These are phyloP conservation scores for Actenoides hombroni DNA, from an alignment of 2,113 vertebrate species.

Conservation along the genomic window DNA sequence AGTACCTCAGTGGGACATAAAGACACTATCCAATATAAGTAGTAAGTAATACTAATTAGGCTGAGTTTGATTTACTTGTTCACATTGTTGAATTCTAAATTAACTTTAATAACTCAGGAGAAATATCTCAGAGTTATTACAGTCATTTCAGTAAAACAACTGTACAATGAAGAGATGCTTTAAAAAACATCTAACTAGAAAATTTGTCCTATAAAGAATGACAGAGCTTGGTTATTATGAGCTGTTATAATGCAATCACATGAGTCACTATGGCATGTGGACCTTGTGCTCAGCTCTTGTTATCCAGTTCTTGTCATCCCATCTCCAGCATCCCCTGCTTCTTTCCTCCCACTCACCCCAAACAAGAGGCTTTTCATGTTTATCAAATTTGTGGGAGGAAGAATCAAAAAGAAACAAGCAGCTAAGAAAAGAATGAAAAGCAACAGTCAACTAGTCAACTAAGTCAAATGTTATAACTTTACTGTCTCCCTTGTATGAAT, in stretches of 20 bases:
- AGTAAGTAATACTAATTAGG: slow-evolving; percentile 51
- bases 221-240: slow-evolving; percentile 4
- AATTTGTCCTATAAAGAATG: slow-evolving; percentile 6
- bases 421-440: neutral
- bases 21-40: slow-evolving; percentile 5
- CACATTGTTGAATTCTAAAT: slow-evolving; percentile 39
- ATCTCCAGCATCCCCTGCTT: neutral
- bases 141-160: slow-evolving; percentile 44
- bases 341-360: neutral
- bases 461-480: neutral
- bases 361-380: neutral
- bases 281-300: neutral
- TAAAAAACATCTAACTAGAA: slow-evolving; percentile 25
- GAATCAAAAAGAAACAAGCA: neutral
- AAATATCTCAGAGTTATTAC: slow-evolving; percentile 36
- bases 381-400: neutral
- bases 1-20: slow-evolving; percentile 22
- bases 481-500: neutral
- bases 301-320: neutral
- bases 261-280: neutral
- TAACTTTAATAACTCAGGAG: slow-evolving; percentile 43
- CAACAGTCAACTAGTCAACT: neutral
- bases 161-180: neutral
- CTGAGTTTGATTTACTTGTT: slow-evolving; percentile 46
- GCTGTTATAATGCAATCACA: neutral